Percentiles rank a stretch among this genome's conserved stretches.
These are phyloP conservation scores for Leuciscus waleckii DNA, from an alignment of 2,797 vertebrate genomes.

Conservation along the genomic window DNA sequence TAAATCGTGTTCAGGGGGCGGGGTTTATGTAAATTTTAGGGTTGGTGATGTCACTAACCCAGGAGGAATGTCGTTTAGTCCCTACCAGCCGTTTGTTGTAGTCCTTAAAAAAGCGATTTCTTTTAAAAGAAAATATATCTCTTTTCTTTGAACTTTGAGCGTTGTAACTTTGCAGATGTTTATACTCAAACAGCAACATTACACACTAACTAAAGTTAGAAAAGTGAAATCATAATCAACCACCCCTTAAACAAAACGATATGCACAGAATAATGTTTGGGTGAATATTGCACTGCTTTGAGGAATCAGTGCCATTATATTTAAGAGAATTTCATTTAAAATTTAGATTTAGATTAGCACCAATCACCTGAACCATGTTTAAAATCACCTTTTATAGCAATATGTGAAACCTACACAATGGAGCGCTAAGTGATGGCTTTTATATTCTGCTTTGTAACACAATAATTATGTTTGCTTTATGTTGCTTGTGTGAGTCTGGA, in stretches of 20 bases:
- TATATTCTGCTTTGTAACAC: neutral
- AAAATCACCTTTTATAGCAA: neutral
- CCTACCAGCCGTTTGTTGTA: too few species aligned
- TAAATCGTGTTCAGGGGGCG: too few species aligned
- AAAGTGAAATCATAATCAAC: too few species aligned
- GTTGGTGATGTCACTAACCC: too few species aligned
- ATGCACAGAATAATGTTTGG: neutral
- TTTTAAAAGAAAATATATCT: too few species aligned
- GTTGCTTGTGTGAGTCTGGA: neutral
- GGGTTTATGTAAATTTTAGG: too few species aligned
- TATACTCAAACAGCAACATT: too few species aligned
- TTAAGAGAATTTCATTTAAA: neutral
- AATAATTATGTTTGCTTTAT: neutral
- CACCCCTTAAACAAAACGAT: neutral
- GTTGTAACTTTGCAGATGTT: too few species aligned
- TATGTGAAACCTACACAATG: neutral
- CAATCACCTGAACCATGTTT: neutral
- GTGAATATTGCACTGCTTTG: neutral
- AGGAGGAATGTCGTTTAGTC: too few species aligned
- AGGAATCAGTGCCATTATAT: neutral
- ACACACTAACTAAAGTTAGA: too few species aligned
- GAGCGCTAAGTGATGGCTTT: neutral
- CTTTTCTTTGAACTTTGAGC: too few species aligned
- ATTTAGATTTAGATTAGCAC: neutral
- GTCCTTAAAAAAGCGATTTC: too few species aligned